Conservation (phyloP, 2,888 invertebrate species). For the Pterobdella sp. region DNA sequence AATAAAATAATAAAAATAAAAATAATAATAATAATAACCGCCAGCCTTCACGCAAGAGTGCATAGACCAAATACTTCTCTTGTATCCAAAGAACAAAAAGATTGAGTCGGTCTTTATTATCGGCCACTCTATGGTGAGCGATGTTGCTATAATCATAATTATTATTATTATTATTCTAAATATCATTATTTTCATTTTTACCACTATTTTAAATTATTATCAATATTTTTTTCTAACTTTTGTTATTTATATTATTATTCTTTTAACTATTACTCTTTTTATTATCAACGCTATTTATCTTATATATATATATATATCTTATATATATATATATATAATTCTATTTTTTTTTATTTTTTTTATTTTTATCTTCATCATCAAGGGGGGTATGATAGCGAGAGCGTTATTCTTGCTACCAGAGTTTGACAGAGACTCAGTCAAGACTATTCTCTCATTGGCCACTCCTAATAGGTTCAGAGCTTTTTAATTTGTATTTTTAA, state of each 20-base stretch:
- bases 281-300: too few species aligned
- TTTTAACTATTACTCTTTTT: too few species aligned
- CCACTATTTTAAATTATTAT: too few species aligned
- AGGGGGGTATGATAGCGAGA: slow-evolving; percentile 78
- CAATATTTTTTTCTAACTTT: too few species aligned
- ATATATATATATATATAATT: too few species aligned
- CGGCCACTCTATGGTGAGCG: slow-evolving; percentile 84
- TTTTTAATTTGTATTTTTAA: not conserved
- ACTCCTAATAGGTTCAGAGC: slow-evolving; percentile 64
- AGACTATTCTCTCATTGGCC: slow-evolving; percentile 71
- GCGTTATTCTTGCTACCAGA: slow-evolving; percentile 61
- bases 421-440: slow-evolving; percentile 58
- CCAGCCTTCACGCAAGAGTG: slow-evolving; percentile 54
- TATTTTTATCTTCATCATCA: slow-evolving; percentile 39
- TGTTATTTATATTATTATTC: too few species aligned
- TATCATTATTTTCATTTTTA: too few species aligned
- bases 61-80: slow-evolving; percentile 64
- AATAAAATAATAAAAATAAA: not conserved
- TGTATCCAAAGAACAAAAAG: slow-evolving; percentile 59
- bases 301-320: too few species aligned
- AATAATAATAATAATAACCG: slow-evolving; percentile 30
- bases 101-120: slow-evolving; percentile 68
- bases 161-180: too few species aligned
- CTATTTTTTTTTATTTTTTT: too few species aligned
- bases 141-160: too few species aligned